Base-by-base conservation (phyloP, 2,797 vertebrate species). In the Pelochelys cantorii region DNA sequence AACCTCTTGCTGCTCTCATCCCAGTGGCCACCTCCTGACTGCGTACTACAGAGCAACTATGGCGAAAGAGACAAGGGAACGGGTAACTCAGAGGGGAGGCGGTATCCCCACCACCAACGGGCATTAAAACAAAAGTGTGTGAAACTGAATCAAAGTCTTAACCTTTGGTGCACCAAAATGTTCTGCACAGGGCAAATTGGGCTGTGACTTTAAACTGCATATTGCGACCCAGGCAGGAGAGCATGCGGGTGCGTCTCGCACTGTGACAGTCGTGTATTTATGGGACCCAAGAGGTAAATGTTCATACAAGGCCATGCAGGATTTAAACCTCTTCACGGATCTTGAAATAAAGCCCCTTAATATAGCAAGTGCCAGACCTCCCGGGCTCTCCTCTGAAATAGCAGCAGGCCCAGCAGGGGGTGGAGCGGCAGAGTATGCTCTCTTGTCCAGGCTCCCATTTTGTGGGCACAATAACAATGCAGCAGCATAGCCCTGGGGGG, bases 1-100 rank as follows among this genome's bases (percentile, higher is more conserved):
- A 93, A 94, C 77, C 88, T 97, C 90, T 78, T 78, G 74, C 59
- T 68, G n/a, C 53, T 86, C 85, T 23, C 81, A 95, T 87, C 90
- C 86, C 31, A 84, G 90, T 7, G 17, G 94, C 55, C 91, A 5
- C 90, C 52, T 85, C 88, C 77, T 23, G 89, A 90, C 84, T 74
- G 81, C 10, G 0, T 1, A 48, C 53, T 89, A 53, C 84, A 7
- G 34, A 31, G 37, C 59, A 91, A 52, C 0, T 1, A 2, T 29
- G 87, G 90, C 75, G 62, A 91, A 23, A 68, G 11, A 55, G 25
- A 15, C 59, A 2, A 12, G 4, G 12, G 29, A 34, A 37, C 9
- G 11, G 68, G 68, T 34, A 83, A 25, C 84, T 3, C 18, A 52
- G n/a, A n/a, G 90, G 87, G 87, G 79, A 89, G 68, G 55, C 42